Base-by-base conservation (phyloP, 2,113 vertebrate genomes). In the Litocranius walleri region DNA sequence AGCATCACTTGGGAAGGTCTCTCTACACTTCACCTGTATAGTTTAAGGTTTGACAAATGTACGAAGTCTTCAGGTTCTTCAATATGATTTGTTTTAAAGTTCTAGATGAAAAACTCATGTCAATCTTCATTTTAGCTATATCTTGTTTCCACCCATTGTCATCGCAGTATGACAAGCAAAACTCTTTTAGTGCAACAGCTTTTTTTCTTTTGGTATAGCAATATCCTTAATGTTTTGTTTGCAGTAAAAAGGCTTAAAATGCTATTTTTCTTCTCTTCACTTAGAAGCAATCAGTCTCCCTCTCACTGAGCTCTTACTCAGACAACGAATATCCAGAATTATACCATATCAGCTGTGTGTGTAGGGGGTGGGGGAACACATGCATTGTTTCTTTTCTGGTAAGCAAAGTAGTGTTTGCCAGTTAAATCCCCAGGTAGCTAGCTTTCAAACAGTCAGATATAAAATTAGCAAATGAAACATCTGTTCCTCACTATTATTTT, bases 381-480 rank as follows among this genome's bases (percentile, higher is more conserved):
- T 29, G 88, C 97, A 94, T 97, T 98, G 56, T 90, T 98, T 98
- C 80, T 78, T 97, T 98, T 97, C 97, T 83, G 59, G 3, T 97
- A 97, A 98, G 96, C 59, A 97, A 97, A 96, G 86, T 97, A 97
- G 87, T 98, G 84, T 98, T 98, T 98, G 95, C 98, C 98, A 98
- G 95, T 98, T 95, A 98, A 98, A 97, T 98, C 96, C 98, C 98
- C 95, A 98, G 98, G 97, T 99, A 99, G 95, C 94, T 98, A 94
- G 78, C 43, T 98, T 98, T 98, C 98, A 98, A 97, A 98, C 29
- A 98, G 78, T 83, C 80, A 93, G 98, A 98, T 98, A 98, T 97
- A 99, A 98, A 98, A 98, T 98, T 98, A 98, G 97, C 97, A 98
- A 99, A 98, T 97, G 97, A 98, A 99, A 98, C 98, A 99, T 98